Conservation (phyloP, 2,888 invertebrate species). For the Tricholauxania praeusta region DNA sequence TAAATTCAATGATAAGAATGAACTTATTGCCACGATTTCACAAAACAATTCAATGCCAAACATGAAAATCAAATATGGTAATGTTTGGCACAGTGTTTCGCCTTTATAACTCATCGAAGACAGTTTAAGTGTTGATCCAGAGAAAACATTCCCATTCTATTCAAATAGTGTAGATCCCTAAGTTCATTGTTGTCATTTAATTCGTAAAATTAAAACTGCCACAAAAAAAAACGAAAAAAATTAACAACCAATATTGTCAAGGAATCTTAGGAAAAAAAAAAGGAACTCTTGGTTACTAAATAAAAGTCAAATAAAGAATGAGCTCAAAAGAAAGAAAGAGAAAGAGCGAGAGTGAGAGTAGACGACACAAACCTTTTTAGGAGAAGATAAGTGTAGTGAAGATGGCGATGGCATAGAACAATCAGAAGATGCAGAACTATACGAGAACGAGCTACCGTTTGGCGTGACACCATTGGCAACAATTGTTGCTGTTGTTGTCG, state of each 20-base stretch:
- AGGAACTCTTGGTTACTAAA: neutral
- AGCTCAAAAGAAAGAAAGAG: slow-evolving; percentile 7
- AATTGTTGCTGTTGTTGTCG: slow-evolving; percentile 50
- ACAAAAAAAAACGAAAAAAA: slow-evolving; percentile 4
- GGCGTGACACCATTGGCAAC: slow-evolving; percentile 55
- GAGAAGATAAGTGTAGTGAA: slow-evolving; percentile 68
- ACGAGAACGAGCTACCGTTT: slow-evolving; percentile 58
- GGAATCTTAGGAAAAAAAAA: neutral
- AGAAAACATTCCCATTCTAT: no score
- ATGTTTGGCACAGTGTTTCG: no score
- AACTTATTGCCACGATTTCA: no score
- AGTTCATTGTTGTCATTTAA: no score
- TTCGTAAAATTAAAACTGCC: no score
- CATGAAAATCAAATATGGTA: no score
- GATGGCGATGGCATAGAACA: slow-evolving; percentile 69
- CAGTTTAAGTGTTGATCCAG: no score
- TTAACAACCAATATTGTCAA: neutral
- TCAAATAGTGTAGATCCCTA: no score
- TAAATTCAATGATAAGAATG: no score
- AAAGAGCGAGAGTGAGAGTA: slow-evolving; percentile 25
- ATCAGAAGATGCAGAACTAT: slow-evolving; percentile 68
- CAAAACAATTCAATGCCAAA: no score
- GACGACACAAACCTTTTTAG: slow-evolving; percentile 68
- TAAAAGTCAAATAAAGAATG: neutral
- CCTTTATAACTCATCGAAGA: no score